Conservation (phyloP, 2,888 invertebrate genomes). For the Norana najaformis region DNA sequence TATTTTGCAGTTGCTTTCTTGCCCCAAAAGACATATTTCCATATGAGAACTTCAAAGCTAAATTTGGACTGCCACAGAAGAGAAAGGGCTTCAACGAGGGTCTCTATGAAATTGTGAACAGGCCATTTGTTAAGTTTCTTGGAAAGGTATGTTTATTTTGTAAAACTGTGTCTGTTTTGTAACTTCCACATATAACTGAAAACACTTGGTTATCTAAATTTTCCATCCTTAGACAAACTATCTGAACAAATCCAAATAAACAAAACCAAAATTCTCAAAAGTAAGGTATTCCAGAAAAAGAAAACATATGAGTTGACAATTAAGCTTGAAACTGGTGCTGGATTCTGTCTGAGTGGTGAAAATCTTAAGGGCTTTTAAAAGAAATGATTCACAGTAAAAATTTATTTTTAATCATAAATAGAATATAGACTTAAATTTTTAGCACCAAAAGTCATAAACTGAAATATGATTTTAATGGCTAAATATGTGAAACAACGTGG, state of each 20-base stretch:
- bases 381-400: not conserved
- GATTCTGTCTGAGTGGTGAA: not conserved
- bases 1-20: slow-evolving; percentile 69
- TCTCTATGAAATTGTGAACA: slow-evolving; percentile 82
- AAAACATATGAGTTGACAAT: not conserved
- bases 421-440: not conserved
- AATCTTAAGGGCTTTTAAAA: not conserved
- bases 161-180: not conserved
- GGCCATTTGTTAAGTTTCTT: slow-evolving; percentile 61
- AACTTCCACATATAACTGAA: not conserved
- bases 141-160: slow-evolving; percentile 32
- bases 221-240: not conserved
- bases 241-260: not conserved
- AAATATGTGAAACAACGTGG: no score
- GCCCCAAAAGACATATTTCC: slow-evolving; percentile 83
- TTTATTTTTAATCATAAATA: not conserved
- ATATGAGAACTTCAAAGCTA: slow-evolving; percentile 79
- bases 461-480: no score
- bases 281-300: not conserved
- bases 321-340: not conserved
- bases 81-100: slow-evolving; percentile 82
- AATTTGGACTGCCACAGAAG: slow-evolving; percentile 78
- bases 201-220: not conserved
- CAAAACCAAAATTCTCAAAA: not conserved
- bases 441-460: no score